Conservation (phyloP, 2,888 invertebrate genomes). For the Osmoderma eremita region DNA sequence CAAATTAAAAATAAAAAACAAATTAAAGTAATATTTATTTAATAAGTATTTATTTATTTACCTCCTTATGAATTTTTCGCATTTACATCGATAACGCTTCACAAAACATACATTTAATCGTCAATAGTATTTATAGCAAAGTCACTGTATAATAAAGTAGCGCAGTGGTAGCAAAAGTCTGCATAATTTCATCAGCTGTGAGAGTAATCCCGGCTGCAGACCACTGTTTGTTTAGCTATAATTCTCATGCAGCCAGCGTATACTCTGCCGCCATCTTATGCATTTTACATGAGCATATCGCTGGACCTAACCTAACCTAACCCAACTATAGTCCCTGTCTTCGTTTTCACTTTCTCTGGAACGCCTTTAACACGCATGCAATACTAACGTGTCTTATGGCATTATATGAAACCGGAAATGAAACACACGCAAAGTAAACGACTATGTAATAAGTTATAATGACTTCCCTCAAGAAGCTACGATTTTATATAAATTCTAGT, state of each 20-base stretch:
- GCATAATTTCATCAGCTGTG: conserved; percentile 47
- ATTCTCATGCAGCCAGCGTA: conserved; percentile 64
- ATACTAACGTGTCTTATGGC: conserved; percentile 34
- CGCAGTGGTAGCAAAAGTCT: conserved; percentile 32
- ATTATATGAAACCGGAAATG: conserved; percentile 27
- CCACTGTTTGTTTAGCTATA: conserved; percentile 64
- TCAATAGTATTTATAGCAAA: too few species aligned
- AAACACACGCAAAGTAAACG: background rate
- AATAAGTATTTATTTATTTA: too few species aligned
- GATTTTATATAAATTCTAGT: too few species aligned
- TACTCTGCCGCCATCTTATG: conserved; percentile 67
- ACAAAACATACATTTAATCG: too few species aligned
- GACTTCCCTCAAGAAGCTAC: too few species aligned
- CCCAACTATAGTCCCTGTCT: conserved; percentile 57
- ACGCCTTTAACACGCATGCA: conserved; percentile 31
- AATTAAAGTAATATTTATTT: too few species aligned
- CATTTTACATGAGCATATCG: conserved; percentile 72
- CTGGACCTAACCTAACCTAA: conserved; percentile 65
- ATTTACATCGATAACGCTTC: too few species aligned
- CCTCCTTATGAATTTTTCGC: too few species aligned
- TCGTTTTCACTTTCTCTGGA: conserved; percentile 57
- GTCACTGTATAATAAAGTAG: conserved; percentile 33
- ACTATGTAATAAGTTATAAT: background rate
- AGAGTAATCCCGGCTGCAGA: conserved; percentile 46
- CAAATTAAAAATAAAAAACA: background rate